Evolutionary conservation across 2,888 invertebrate species (phyloP).

Genomic region (Zonitis immaculata): DNA sequence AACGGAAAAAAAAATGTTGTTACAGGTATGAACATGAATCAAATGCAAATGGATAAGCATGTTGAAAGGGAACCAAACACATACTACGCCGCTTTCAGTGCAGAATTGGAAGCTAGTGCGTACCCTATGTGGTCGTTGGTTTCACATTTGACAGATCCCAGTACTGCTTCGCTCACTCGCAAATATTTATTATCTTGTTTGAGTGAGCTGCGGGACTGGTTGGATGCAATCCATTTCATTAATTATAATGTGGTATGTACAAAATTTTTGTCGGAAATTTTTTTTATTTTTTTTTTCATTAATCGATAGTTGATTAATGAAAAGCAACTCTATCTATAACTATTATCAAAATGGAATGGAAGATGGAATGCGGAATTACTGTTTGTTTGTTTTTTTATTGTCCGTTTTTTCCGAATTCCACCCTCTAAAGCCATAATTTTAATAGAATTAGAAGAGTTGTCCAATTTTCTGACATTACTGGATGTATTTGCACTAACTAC

Average conservation of each 20-base stretch:
- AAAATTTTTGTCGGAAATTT: background rate
- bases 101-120: constrained; percentile 94
- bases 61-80: constrained; percentile 96
- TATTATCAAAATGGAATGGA: background rate
- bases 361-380: background rate
- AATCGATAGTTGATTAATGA: background rate
- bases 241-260: constrained; percentile 61
- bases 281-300: background rate
- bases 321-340: background rate
- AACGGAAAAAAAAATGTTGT: background rate
- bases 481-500: background rate
- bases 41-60: constrained; percentile 83
- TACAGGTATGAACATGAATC: constrained; percentile 93
- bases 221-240: constrained; percentile 75
- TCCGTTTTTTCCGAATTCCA: background rate
- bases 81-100: constrained; percentile 96
- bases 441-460: background rate
- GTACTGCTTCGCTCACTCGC: constrained; percentile 69
- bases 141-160: constrained; percentile 73
- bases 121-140: constrained; percentile 98
- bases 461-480: background rate
- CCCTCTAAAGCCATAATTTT: background rate
- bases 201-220: constrained; percentile 79
- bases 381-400: background rate
- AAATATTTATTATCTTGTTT: constrained; percentile 74